A percentile compares a stretch with the other conserved stretches of the same genome.
Conservation (phyloP, 1,140 invertebrate species). For the Cydia pomonella region DNA sequence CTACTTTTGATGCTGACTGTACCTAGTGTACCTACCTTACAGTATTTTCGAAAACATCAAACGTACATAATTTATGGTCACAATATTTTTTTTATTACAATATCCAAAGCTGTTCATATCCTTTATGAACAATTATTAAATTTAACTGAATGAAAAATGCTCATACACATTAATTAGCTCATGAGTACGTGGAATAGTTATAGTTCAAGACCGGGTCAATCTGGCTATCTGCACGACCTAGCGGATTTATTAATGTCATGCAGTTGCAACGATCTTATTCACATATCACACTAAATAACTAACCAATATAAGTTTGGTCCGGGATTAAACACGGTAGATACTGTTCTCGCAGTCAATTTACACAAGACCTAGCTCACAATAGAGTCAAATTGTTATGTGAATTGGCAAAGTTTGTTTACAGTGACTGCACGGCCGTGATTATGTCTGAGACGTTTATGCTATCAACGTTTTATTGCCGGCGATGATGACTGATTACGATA, state of each 20-base stretch:
- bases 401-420: slow-evolving; percentile 6
- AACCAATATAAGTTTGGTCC: neutral
- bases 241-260: slow-evolving; percentile 59
- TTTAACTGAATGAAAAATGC: neutral
- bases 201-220: slow-evolving; percentile 67
- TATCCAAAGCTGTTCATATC: too few relatives aligned
- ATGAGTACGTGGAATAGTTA: slow-evolving; percentile 30
- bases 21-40: too few relatives aligned
- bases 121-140: too few relatives aligned
- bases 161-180: slow-evolving; percentile 23
- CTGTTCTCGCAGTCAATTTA: neutral
- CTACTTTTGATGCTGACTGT: too few relatives aligned
- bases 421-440: neutral
- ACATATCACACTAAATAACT: neutral
- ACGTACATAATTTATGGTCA: too few relatives aligned
- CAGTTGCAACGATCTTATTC: slow-evolving; percentile 43
- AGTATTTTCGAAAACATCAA: too few relatives aligned
- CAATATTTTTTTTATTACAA: too few relatives aligned
- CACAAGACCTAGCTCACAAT: neutral
- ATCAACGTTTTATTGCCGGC: slow-evolving; percentile 1
- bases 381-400: neutral
- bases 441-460: slow-evolving; percentile 15
- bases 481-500: slow-evolving; percentile 18
- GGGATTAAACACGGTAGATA: neutral
- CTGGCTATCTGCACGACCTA: slow-evolving; percentile 64